These are phyloP conservation scores for Cheilosia urbana DNA, from an alignment of 2,888 invertebrate genomes.

Conservation along the genomic window DNA sequence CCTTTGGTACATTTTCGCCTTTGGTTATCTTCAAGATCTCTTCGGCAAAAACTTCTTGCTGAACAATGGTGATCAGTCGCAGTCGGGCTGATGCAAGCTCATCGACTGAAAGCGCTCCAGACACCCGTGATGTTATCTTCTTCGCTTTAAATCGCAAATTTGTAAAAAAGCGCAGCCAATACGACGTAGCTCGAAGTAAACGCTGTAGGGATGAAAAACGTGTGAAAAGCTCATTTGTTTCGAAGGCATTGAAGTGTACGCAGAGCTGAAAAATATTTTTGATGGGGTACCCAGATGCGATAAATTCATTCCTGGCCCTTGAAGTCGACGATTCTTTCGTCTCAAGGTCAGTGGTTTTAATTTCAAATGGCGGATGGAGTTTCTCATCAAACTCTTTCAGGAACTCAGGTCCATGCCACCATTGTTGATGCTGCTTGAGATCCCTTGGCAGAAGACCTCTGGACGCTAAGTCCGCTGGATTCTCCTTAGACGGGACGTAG, in stretches of 20 bases:
- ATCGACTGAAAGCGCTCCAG: background rate
- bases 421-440: background rate
- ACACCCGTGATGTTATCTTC: background rate
- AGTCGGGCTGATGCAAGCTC: background rate
- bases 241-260: no score
- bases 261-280: no score
- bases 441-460: constrained; percentile 59
- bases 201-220: no score
- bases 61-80: background rate
- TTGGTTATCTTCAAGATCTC: background rate
- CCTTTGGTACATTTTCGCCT: background rate
- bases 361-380: no score
- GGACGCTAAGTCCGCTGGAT: constrained; percentile 72
- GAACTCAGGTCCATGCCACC: background rate
- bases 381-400: no score
- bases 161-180: no score
- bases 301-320: no score
- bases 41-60: constrained; percentile 6
- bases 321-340: no score
- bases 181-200: no score
- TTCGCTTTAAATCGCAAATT: background rate
- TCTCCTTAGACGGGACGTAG: background rate
- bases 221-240: no score
- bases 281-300: no score
- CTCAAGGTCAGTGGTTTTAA: no score